These are phyloP conservation scores for Emydura subglobosa DNA, from an alignment of 2,113 vertebrate genomes.

Conservation along the genomic window DNA sequence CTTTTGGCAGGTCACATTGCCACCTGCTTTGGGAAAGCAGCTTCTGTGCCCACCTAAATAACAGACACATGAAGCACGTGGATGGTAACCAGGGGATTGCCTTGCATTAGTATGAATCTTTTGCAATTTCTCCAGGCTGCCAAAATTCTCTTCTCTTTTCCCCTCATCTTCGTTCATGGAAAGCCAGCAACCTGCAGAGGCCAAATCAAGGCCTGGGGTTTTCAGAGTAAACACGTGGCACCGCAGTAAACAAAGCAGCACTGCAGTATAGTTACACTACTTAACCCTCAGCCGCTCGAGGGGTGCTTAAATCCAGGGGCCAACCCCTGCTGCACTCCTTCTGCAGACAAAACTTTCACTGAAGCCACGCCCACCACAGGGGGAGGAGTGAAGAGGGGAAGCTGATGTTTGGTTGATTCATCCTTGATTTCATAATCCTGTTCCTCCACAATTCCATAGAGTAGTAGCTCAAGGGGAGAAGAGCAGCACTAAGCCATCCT, in stretches of 20 bases:
- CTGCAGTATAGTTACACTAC: background rate
- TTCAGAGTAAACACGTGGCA: background rate
- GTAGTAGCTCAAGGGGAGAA: background rate
- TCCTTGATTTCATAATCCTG: background rate
- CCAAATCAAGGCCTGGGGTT: background rate
- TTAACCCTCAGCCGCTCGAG: background rate
- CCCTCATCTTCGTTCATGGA: background rate
- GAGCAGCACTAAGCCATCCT: background rate
- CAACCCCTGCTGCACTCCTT: background rate
- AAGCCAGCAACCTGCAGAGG: background rate
- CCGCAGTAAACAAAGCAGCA: background rate
- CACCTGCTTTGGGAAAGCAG: background rate
- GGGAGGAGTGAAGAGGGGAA: background rate
- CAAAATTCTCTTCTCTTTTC: background rate
- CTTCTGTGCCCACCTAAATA: accelerated
- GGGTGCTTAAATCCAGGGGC: background rate
- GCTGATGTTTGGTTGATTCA: accelerated
- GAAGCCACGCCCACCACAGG: accelerated
- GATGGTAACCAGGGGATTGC: accelerated
- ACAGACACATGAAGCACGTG: background rate
- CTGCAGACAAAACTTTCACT: background rate
- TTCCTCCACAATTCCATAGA: background rate
- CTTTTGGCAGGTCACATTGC: background rate
- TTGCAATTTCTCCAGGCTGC: background rate
- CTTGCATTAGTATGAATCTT: background rate